These are phyloP conservation scores for Tromatobia lineatoria DNA, from an alignment of 2,888 invertebrate genomes.

Conservation along the genomic window DNA sequence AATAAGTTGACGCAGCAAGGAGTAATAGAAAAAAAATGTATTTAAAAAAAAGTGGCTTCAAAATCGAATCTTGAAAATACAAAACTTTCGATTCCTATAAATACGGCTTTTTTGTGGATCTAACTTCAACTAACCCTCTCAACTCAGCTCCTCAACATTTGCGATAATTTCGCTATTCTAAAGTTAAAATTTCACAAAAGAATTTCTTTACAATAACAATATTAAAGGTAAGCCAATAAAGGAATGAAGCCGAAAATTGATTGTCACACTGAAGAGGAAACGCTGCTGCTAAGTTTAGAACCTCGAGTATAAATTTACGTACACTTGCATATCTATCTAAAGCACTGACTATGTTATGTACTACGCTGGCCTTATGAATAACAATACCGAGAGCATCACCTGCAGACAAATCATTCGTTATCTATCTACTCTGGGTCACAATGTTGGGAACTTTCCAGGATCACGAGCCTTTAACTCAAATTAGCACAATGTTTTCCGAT, in stretches of 20 bases:
- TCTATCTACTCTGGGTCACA: conserved; percentile 10
- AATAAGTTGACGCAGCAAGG: too few relatives aligned
- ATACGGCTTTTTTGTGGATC: too few relatives aligned
- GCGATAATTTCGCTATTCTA: background rate
- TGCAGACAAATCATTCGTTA: conserved; percentile 14
- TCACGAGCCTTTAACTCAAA: background rate
- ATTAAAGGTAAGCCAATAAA: background rate
- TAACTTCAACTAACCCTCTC: too few relatives aligned
- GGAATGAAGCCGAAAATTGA: background rate
- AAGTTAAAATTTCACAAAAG: background rate
- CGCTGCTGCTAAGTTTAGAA: background rate
- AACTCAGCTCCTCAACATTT: background rate
- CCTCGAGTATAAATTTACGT: background rate
- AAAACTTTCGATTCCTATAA: too few relatives aligned
- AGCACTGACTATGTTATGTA: background rate
- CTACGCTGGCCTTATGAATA: background rate
- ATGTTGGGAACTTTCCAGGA: conserved; percentile 10
- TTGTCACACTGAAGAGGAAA: background rate
- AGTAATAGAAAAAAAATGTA: too few relatives aligned
- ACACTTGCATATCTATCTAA: conserved; percentile 20
- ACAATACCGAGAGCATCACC: background rate
- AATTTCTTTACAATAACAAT: too few relatives aligned
- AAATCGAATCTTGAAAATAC: too few relatives aligned
- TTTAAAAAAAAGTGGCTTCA: too few relatives aligned
- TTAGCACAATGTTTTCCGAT: background rate